These are phyloP conservation scores for Morelia viridis DNA, from an alignment of 2,797 vertebrate species.

Conservation along the genomic window DNA sequence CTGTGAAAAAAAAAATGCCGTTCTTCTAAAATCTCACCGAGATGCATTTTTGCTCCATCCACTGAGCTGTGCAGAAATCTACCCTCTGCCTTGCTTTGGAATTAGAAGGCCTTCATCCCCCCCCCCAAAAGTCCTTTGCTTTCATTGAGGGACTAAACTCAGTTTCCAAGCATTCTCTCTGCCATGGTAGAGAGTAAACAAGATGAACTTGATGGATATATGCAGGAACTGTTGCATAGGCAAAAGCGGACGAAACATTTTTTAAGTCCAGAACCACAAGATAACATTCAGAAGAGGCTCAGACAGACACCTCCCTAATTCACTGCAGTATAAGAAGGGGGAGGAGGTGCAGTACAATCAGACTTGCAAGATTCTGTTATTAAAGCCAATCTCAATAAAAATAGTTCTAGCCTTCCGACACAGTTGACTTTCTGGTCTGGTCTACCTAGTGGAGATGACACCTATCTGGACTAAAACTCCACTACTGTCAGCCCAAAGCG, in stretches of 20 bases:
- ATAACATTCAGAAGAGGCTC: not conserved
- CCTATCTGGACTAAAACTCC: not conserved
- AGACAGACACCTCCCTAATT: not conserved
- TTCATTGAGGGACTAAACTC: not conserved
- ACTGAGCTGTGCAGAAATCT: not conserved
- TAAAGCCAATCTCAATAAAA: not conserved
- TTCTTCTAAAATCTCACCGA: conserved; percentile 19
- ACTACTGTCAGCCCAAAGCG: not conserved
- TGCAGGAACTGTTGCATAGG: not conserved
- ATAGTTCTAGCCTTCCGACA: not conserved
- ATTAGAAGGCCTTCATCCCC: not conserved
- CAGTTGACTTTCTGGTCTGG: not conserved
- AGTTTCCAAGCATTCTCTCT: not conserved
- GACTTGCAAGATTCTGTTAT: not conserved
- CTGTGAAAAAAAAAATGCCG: not conserved
- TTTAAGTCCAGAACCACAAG: not conserved
- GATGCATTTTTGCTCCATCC: not conserved
- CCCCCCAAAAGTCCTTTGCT: not conserved
- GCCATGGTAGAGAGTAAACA: not conserved
- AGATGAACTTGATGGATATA: not conserved
- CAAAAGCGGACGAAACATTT: not conserved
- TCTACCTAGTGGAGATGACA: not conserved
- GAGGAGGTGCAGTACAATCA: not conserved
- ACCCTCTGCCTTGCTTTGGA: not conserved
- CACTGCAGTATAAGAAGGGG: not conserved